phyloP scores from a whole-genome alignment of 2,797 vertebrate species.

The Amblyopsis hoosieri region DNA sequence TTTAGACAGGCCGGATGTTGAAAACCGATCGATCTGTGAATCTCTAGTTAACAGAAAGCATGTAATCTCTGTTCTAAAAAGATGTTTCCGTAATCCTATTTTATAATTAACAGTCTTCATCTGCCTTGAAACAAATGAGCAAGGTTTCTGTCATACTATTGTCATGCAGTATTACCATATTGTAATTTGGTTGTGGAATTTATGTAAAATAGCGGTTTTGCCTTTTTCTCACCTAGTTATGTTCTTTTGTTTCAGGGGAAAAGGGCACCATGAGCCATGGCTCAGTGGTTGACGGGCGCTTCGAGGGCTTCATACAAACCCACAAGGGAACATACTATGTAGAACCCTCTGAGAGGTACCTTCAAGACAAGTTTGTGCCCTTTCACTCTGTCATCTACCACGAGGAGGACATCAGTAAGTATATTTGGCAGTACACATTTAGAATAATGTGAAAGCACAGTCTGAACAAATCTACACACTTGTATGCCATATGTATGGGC shows the following conservation, averaged over 20 bases:
- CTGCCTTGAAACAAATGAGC: too few species aligned
- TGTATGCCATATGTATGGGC: too few species aligned
- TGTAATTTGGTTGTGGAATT: too few species aligned
- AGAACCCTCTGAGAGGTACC: constrained; percentile 93
- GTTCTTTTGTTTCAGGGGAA: constrained; percentile 82
- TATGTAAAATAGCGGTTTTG: neutral
- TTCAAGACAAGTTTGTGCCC: constrained; percentile 80
- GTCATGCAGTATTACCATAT: neutral
- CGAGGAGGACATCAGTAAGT: constrained; percentile 95
- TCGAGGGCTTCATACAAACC: constrained; percentile 96
- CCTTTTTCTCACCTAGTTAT: constrained; percentile 4
- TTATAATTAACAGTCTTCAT: too few species aligned
- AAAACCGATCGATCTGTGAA: too few species aligned
- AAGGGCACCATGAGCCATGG: constrained; percentile 90
- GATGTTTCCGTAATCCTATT: too few species aligned
- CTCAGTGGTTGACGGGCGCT: constrained; percentile 90
- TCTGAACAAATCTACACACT: too few species aligned
- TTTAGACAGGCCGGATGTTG: too few species aligned
- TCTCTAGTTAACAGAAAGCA: too few species aligned
- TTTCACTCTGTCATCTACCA: constrained; percentile 99
- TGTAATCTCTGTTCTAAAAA: too few species aligned
- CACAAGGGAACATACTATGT: constrained; percentile 91
- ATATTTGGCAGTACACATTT: neutral
- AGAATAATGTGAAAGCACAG: neutral
- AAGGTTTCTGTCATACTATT: too few species aligned